These are phyloP conservation scores for Amblyopsis hoosieri DNA, from an alignment of 2,797 vertebrate species.

Conservation along the genomic window DNA sequence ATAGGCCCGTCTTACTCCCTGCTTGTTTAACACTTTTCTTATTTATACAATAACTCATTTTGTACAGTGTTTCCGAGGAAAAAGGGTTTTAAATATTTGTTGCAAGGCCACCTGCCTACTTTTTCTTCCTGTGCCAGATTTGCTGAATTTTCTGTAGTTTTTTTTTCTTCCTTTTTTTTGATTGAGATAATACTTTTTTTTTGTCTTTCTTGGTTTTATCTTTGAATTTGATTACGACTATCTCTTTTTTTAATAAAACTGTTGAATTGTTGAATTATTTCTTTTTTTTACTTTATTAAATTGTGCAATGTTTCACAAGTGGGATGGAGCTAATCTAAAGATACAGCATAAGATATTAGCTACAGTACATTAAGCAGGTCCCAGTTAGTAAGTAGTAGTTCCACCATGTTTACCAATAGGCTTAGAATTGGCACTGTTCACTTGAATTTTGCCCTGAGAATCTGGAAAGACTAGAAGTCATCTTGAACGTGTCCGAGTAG, in stretches of 20 bases:
- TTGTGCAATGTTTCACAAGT: too few species aligned
- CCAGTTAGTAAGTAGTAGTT: too few species aligned
- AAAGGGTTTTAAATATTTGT: conserved; percentile 78
- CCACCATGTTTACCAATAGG: too few species aligned
- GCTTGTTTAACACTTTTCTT: conserved; percentile 78
- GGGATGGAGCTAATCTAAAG: too few species aligned
- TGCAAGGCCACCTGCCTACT: conserved; percentile 71
- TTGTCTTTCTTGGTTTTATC: conserved; percentile 74
- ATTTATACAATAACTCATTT: conserved; percentile 87
- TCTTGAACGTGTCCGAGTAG: too few species aligned
- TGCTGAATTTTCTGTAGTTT: conserved; percentile 77
- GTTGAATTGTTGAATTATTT: conserved; percentile 51
- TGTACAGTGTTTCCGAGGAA: conserved; percentile 80
- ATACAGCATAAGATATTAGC: too few species aligned
- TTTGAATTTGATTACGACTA: conserved; percentile 76
- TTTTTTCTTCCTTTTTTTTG: conserved; percentile 73
- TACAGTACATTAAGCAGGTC: too few species aligned
- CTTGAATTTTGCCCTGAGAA: too few species aligned
- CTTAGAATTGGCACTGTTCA: too few species aligned
- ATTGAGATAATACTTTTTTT: conserved; percentile 73
- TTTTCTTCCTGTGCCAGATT: conserved; percentile 83
- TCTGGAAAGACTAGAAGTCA: too few species aligned
- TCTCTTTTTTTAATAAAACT: conserved; percentile 80
- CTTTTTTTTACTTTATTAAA: conserved; percentile 15
- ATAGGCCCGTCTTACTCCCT: conserved; percentile 56